Evolutionary conservation across 2,888 invertebrate species (phyloP), one percentile per base, ranked within the genome.

Genomic region (Agrotis segetum): DNA sequence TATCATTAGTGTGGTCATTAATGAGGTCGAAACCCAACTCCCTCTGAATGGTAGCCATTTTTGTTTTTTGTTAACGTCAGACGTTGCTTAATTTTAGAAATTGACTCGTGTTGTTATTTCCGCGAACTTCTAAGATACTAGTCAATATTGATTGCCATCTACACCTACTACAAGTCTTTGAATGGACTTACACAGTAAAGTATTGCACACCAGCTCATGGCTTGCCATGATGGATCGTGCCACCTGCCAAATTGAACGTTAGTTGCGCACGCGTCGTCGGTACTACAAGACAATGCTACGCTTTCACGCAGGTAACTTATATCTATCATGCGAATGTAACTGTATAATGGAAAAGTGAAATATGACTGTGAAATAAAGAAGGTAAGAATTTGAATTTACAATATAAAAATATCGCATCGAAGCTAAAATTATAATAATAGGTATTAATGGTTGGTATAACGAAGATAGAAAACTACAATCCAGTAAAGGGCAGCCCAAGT

Each of bases 201-300:
- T 24, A 69, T 60, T 44, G 19, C 7, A 46, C 13, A 40, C 34
- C 60, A 55, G 44, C 53, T 68, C 53, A 53, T 50, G 66, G 77
- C 46, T 63, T 55, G 77, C 58, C n/a, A 49, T 66, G 77, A 71
- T 50, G 44, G 71, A 71, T 66, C 66, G 77, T 66, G 44, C 59
- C 66, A 66, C 62, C 66, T 77, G 76, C 77, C 76, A 67, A 21
- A 50, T 52, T 13, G n/a, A 40, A 67, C 59, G 59, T 77, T 55
- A 52, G n/a, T 17, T 55, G 77, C 71, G 71, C 66, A 13, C 34
- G 62, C 59, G 71, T 2, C 59, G 71, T 2, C 29, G 44, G 24
- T 47, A 50, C 59, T 50, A 21, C 34, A 46, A 60, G 24, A 46
- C 17, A 71, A 59, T 60, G 50, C 55, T 34, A 63, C 66, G 46